Percentiles rank a stretch among this genome's conserved stretches.
phyloP scores from a whole-genome alignment of 2,888 invertebrate species.

The Chrysolina haemoptera region DNA sequence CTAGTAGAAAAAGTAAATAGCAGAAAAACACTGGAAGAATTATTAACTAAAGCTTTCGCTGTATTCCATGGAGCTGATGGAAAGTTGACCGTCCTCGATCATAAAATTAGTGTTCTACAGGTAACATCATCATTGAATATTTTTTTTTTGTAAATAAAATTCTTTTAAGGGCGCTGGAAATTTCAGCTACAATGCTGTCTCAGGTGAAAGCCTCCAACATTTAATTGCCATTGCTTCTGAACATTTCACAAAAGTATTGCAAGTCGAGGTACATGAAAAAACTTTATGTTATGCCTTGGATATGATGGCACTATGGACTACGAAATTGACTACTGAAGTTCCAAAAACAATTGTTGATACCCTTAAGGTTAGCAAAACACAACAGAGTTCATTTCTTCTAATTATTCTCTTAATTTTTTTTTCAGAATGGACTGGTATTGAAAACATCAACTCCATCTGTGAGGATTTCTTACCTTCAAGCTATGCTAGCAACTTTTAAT shows the following conservation, averaged over 20 bases:
- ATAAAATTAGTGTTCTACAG: slow-evolving; percentile 89
- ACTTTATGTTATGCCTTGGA: slow-evolving; percentile 87
- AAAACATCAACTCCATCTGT: slow-evolving; percentile 86
- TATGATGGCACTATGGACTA: slow-evolving; percentile 86
- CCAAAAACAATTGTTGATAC: slow-evolving; percentile 78
- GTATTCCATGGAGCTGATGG: slow-evolving; percentile 92
- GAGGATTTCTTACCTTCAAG: slow-evolving; percentile 84
- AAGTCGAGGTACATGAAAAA: slow-evolving; percentile 93
- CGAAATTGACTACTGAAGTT: slow-evolving; percentile 76
- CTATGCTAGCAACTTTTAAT: slow-evolving; percentile 79
- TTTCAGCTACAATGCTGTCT: slow-evolving; percentile 80
- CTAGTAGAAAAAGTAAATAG: slow-evolving; percentile 83
- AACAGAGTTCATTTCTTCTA: neutral
- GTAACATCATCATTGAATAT: slow-evolving; percentile 65
- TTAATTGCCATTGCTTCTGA: slow-evolving; percentile 77
- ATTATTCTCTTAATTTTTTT: slow-evolving; percentile 46
- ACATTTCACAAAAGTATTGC: slow-evolving; percentile 84
- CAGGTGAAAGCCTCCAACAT: slow-evolving; percentile 73
- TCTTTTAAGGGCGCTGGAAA: slow-evolving; percentile 78
- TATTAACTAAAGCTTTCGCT: slow-evolving; percentile 82
- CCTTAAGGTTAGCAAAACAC: slow-evolving; percentile 71
- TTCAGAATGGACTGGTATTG: slow-evolving; percentile 80
- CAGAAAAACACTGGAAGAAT: slow-evolving; percentile 76
- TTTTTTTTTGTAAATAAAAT: slow-evolving; percentile 4
- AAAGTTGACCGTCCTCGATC: slow-evolving; percentile 89